Evolutionary conservation across 2,797 vertebrate genomes (phyloP).

Genomic region (Leptatherina wallacei): DNA sequence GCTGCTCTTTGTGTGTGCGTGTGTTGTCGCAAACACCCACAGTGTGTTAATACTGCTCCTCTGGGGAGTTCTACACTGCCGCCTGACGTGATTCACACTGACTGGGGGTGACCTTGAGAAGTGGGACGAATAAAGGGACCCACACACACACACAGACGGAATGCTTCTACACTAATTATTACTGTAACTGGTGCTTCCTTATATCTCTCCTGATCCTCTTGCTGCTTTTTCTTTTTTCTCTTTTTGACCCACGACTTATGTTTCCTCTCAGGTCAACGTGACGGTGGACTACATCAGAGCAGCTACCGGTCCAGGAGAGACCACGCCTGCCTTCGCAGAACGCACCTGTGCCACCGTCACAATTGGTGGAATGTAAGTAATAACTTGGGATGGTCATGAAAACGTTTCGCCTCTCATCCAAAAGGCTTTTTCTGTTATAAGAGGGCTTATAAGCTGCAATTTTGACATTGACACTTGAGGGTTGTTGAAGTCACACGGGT

Average conservation of each 20-base stretch:
- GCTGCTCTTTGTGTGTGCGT: conserved; percentile 30
- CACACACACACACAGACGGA: conserved; percentile 20
- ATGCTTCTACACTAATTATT: conserved; percentile 44
- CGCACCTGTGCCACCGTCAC: conserved; percentile 96
- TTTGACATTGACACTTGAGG: too few species aligned
- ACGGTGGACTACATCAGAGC: conserved; percentile 97
- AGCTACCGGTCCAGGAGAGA: conserved; percentile 87
- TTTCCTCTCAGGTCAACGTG: conserved; percentile 88
- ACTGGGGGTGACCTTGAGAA: conserved; percentile 89
- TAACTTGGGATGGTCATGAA: not conserved
- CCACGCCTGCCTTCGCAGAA: conserved; percentile 91
- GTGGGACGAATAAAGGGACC: conserved; percentile 63
- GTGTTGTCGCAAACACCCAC: conserved; percentile 68
- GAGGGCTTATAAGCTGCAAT: too few species aligned
- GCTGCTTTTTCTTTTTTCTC: not conserved
- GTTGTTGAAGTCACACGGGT: too few species aligned
- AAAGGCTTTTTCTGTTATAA: too few species aligned
- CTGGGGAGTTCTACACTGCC: conserved; percentile 78
- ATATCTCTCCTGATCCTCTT: conserved; percentile 16
- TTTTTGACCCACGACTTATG: conserved; percentile 28
- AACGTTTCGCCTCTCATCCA: not conserved
- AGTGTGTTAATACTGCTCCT: conserved; percentile 72
- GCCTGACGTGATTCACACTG: conserved; percentile 86
- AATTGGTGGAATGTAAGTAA: conserved; percentile 96
- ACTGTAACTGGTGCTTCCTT: conserved; percentile 34